Evolutionary conservation across 2,888 invertebrate genomes (phyloP).

Genomic region (Candidula unifasciata): DNA sequence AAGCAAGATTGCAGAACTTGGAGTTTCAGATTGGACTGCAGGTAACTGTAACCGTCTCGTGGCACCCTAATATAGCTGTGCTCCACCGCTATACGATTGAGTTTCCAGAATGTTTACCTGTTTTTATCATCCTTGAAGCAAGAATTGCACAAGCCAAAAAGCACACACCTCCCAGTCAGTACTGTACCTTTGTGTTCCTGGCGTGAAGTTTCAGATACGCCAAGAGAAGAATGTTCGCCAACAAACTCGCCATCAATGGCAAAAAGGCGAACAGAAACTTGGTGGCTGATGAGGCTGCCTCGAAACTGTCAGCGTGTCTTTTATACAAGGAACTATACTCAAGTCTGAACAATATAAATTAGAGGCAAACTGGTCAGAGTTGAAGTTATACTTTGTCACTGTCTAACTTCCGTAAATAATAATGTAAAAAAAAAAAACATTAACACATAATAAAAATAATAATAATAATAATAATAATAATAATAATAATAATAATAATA

Average conservation of each 20-base stretch:
- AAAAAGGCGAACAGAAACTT: slow-evolving; percentile 49
- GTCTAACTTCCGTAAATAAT: too few species aligned
- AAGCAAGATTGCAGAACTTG: too few species aligned
- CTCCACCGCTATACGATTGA: too few species aligned
- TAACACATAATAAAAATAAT: background rate
- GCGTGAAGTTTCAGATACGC: slow-evolving; percentile 21
- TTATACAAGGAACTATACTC: background rate
- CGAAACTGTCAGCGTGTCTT: background rate
- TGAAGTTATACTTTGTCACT: too few species aligned
- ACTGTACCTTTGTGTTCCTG: slow-evolving; percentile 2
- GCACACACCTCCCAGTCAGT: background rate
- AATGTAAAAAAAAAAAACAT: too few species aligned
- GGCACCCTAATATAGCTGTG: too few species aligned
- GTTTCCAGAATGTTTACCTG: too few species aligned
- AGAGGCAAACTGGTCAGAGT: too few species aligned
- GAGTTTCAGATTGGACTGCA: too few species aligned
- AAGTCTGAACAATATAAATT: background rate
- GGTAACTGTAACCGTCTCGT: too few species aligned
- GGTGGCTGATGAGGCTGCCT: background rate
- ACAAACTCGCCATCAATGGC: slow-evolving; percentile 36
- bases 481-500: background rate
- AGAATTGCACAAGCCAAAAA: slow-evolving; percentile 17
- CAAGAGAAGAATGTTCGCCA: slow-evolving; percentile 22
- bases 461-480: background rate
- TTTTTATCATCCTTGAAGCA: too few species aligned